Evolutionary conservation across 1,140 invertebrate species (phyloP).

Genomic region (Platorchestia sp.): DNA sequence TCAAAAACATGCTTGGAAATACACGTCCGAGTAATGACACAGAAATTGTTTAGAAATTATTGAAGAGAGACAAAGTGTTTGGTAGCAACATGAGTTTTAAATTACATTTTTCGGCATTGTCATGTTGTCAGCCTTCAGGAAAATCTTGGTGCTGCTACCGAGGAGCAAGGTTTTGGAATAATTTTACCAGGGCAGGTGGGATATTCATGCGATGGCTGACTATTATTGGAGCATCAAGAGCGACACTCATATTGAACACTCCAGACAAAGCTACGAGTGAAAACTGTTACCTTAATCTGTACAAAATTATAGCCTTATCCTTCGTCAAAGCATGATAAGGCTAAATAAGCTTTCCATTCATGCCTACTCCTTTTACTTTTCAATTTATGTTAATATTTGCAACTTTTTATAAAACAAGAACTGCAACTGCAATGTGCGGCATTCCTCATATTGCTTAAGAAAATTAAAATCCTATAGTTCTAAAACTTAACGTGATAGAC

Average conservation of each 20-base stretch:
- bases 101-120: not conserved
- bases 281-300: not conserved
- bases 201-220: constrained; percentile 9
- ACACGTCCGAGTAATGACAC: not conserved
- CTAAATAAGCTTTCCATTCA: not conserved
- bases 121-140: not conserved
- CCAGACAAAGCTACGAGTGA: not conserved
- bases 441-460: not conserved
- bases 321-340: not conserved
- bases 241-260: not conserved
- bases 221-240: constrained; percentile 31
- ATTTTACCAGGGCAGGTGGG: constrained; percentile 39
- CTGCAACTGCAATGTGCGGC: not conserved
- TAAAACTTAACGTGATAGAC: not conserved
- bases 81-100: constrained; percentile 52
- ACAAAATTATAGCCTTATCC: not conserved
- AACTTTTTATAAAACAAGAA: not conserved
- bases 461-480: not conserved
- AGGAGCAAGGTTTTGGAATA: constrained; percentile 44
- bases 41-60: not conserved
- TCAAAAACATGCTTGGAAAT: constrained; percentile 47
- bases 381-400: not conserved
- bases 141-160: not conserved
- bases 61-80: not conserved
- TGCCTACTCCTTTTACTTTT: not conserved